Evolutionary conservation across 2,888 invertebrate species (phyloP), one percentile per base, ranked within the genome.

Genomic region (Biston betularia): DNA sequence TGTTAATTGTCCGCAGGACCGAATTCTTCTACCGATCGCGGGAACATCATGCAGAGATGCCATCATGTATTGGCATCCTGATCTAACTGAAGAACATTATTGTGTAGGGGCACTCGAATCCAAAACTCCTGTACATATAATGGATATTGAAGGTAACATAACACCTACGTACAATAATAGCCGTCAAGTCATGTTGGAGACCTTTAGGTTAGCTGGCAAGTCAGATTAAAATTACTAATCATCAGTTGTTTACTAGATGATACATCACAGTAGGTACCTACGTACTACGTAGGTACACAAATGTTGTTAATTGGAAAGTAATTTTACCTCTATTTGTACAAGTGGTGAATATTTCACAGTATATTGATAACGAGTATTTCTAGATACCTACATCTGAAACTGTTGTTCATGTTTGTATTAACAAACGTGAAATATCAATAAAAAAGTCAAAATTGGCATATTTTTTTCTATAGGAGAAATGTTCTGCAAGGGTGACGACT

Each of bases 41-140:
- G 93, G 93, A 15, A 78, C 85, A 40, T 92, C 93, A 0, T 93
- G 93, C 65, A 85, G 93, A 72, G 93, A 93, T 74, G 93, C 93
- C 4, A 90, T 93, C 45, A 92, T 93, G 93, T 93, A 93, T 66
- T 93, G 93, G 93, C 91, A 92, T 70, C 93, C 93, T 12, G 91
- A 92, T 71, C 78, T 93, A 40, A 89, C 89, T 4, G 93, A 93
- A 75, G 93, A 93, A 70, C 93, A 93, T 77, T 93, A 92, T 66
- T 93, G 93, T 69, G 93, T 93, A 0, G 93, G 93, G 0, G 93
- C 93, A 2, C 79, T 93, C 33, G 93, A 93, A 79, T 84, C 92
- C 0, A 90, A 88, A 73, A 87, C 84, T 50, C 78, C 92, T 0
- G 92, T 93, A 12, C 90, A 88, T 65, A 84, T 93, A 14, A 89